phyloP scores from a whole-genome alignment of 2,888 invertebrate genomes.

The Agrochola circellaris region DNA sequence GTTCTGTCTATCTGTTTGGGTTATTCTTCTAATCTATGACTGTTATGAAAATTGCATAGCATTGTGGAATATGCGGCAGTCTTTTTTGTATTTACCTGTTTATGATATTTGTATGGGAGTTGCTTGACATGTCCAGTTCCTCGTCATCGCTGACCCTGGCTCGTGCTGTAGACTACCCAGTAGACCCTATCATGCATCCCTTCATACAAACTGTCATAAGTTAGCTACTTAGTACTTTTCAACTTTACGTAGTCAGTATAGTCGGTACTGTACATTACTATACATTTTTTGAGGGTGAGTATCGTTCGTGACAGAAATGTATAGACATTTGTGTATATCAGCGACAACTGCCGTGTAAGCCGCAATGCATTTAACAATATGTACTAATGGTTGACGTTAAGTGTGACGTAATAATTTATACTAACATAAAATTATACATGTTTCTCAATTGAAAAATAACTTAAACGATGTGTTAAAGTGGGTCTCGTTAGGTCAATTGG shows the following conservation, averaged over 20 bases:
- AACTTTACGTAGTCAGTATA: slow-evolving; percentile 52
- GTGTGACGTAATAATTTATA: slow-evolving; percentile 63
- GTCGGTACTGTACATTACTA: slow-evolving; percentile 38
- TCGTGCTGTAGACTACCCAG: slow-evolving; percentile 81
- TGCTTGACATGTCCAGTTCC: slow-evolving; percentile 78
- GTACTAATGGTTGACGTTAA: slow-evolving; percentile 86
- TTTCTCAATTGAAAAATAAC: slow-evolving; percentile 65
- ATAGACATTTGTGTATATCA: slow-evolving; percentile 65
- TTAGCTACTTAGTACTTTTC: slow-evolving; percentile 63
- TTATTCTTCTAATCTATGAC: slow-evolving; percentile 81
- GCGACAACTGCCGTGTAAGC: slow-evolving; percentile 83
- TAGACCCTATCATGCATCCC: slow-evolving; percentile 85
- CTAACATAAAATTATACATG: slow-evolving; percentile 59
- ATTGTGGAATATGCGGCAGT: slow-evolving; percentile 90
- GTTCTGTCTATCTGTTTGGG: slow-evolving; percentile 72
- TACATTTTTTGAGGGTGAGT: slow-evolving; percentile 44
- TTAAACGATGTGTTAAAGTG: slow-evolving; percentile 66
- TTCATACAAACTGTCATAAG: slow-evolving; percentile 75
- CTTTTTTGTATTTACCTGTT: slow-evolving; percentile 73
- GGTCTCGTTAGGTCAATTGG: slow-evolving; percentile 77
- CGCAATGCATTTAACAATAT: slow-evolving; percentile 87
- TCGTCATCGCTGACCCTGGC: slow-evolving; percentile 77
- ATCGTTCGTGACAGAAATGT: slow-evolving; percentile 42
- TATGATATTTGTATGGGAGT: slow-evolving; percentile 78
- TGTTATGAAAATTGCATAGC: slow-evolving; percentile 88